Evolutionary conservation across 2,888 invertebrate genomes (phyloP).

Genomic region (Cataglyphis cursor): DNA sequence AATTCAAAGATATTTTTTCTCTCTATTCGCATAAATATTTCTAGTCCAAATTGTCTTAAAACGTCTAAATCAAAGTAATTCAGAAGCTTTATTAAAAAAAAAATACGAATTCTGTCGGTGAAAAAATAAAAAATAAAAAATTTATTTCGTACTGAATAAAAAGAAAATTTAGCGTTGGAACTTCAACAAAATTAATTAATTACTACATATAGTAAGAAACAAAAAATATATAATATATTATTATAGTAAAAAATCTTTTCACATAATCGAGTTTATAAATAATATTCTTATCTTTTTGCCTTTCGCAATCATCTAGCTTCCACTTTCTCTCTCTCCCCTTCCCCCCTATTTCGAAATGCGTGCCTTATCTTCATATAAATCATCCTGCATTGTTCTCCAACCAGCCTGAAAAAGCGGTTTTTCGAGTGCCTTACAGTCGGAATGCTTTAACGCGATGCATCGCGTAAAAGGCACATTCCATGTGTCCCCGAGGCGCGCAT

Average conservation of each 20-base stretch:
- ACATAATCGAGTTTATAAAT: conserved; percentile 28
- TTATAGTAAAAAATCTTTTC: background rate
- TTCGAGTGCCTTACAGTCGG: conserved; percentile 7
- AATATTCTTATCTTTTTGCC: background rate
- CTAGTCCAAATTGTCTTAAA: background rate
- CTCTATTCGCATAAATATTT: background rate
- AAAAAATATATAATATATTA: background rate
- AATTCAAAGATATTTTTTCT: background rate
- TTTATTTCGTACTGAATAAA: background rate
- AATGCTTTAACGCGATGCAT: conserved; percentile 24
- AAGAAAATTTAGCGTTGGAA: background rate
- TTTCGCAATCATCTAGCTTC: background rate
- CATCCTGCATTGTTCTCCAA: background rate
- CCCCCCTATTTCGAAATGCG: background rate
- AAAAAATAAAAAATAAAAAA: conserved; percentile 4
- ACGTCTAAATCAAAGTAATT: background rate
- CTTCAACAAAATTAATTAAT: background rate
- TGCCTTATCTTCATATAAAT: conserved; percentile 12
- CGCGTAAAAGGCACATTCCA: conserved; percentile 5
- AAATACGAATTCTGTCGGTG: background rate
- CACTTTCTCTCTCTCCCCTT: background rate
- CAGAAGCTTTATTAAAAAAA: background rate
- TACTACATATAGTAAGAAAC: background rate
- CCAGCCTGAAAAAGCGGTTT: background rate
- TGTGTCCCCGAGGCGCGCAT: background rate